These are phyloP conservation scores for Choloepus didactylus DNA, from an alignment of 2,797 vertebrate genomes.

Conservation along the genomic window DNA sequence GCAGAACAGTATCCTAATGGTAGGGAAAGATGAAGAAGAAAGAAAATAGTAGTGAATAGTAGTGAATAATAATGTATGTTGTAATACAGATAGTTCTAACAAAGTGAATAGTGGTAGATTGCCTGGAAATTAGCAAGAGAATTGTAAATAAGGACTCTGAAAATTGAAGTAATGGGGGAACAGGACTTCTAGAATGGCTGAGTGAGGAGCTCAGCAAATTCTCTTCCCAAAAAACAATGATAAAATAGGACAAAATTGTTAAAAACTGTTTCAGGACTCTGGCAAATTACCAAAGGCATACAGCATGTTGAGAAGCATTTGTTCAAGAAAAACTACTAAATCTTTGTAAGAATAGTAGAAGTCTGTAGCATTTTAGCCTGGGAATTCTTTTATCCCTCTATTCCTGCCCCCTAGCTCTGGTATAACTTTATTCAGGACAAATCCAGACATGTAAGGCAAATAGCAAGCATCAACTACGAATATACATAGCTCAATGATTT, in stretches of 20 bases:
- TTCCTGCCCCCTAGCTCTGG: neutral
- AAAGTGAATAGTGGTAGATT: neutral
- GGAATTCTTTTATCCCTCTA: neutral
- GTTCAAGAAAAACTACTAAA: neutral
- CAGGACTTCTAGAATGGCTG: neutral
- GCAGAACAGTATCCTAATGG: neutral
- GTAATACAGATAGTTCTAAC: neutral
- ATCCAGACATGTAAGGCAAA: neutral
- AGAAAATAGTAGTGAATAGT: neutral
- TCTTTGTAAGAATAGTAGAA: neutral
- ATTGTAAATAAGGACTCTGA: neutral
- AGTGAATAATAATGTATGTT: neutral
- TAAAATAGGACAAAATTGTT: neutral
- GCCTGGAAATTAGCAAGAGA: neutral
- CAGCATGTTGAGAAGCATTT: slow-evolving; percentile 13
- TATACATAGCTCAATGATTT: neutral
- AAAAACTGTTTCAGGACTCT: neutral
- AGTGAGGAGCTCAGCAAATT: neutral
- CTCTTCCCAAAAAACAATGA: neutral
- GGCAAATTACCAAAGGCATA: neutral
- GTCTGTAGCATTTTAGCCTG: neutral
- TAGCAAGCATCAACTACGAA: neutral
- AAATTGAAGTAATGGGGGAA: neutral
- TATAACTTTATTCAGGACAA: neutral
- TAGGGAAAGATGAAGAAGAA: neutral